A percentile compares a stretch with the other conserved stretches of the same genome.
These are phyloP conservation scores for Trachops cirrhosus DNA, from an alignment of 2,797 vertebrate genomes.

Conservation along the genomic window DNA sequence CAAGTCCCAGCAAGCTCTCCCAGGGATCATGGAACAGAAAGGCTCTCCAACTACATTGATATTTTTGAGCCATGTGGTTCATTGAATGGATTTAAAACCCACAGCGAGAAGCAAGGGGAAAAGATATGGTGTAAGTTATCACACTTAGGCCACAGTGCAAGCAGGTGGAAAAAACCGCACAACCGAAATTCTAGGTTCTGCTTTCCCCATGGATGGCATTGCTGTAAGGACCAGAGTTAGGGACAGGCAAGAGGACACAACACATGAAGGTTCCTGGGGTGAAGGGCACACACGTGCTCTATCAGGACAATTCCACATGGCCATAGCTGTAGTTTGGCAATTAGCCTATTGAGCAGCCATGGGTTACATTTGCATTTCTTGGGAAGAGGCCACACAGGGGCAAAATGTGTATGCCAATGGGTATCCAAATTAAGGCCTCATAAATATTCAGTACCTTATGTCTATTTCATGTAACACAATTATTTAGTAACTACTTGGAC, in stretches of 20 bases:
- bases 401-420: neutral
- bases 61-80: neutral
- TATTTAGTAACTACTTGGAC: neutral
- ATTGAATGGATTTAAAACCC: slow-evolving; percentile 13
- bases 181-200: neutral
- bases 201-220: neutral
- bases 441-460: neutral
- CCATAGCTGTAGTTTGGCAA: neutral
- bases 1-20: neutral
- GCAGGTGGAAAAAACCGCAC: neutral
- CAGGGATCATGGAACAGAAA: neutral
- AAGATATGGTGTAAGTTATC: neutral
- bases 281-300: neutral
- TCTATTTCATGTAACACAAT: neutral
- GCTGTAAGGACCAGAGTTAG: neutral
- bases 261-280: neutral
- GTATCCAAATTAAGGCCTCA: neutral
- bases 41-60: neutral
- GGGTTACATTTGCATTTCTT: neutral
- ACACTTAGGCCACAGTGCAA: neutral
- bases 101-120: neutral
- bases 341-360: neutral
- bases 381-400: neutral
- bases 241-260: neutral
- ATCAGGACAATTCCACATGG: neutral